Evolutionary conservation across 2,888 invertebrate species (phyloP), one percentile per base, ranked within the genome.

Genomic region (Latrodectus hesperus): DNA sequence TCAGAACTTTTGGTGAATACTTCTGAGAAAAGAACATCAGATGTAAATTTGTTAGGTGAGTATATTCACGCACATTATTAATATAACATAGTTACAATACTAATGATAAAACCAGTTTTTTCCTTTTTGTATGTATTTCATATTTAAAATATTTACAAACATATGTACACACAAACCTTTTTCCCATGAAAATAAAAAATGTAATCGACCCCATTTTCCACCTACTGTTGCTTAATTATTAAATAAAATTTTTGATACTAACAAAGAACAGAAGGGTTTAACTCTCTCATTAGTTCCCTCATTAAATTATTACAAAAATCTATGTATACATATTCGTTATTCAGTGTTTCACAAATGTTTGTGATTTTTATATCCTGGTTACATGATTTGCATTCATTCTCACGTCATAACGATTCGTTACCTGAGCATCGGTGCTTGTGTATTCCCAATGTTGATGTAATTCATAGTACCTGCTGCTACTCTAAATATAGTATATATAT

Each of bases 1-100:
- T 11, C 16, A 78, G 78, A 78, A 78, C 55, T 70, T 16, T 55
- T 78, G n/a, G 38, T 70, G 71, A 70, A 70, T 17, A 12, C 70
- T 55, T 38, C 10, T 60, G 38, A 26, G 12, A 70, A 38, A 8
- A 17, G 9, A 17, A 11, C 64, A 49, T 26, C 60, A 9, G 64
- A 49, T 64, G 8, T n/a, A 11, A 38, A 49, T 49, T 16, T 75
- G 0, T 17, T 64, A 49, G 64, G 75, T 75, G 60, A 64, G 75
- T 6, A 26, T 52, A 14, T 53, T 11, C 8, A 14, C 22, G 14
- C 60, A 26, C 38, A 26, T 26, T 14, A 5, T 74, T 55, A 26
- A 26, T n/a, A n/a, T 55, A 26, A 26, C 16, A 26, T 53, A 12
- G 16, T 22, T 14, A 22, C 5, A 55, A 12, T 16, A 6, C 4